Conservation (phyloP, 2,797 vertebrate species). For the Pangasius macronema region DNA sequence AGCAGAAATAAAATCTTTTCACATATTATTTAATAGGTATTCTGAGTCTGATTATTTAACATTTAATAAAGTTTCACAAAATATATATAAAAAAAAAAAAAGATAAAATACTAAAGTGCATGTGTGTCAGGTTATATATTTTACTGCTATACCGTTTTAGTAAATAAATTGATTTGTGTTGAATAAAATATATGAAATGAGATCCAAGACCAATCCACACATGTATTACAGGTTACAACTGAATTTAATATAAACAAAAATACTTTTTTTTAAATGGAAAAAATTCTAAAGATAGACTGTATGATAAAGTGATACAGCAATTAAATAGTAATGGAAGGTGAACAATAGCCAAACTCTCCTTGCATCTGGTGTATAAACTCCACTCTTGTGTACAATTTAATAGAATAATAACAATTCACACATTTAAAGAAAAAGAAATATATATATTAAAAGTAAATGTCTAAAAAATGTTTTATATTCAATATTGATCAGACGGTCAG, state of each 20-base stretch:
- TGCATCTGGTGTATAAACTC: neutral
- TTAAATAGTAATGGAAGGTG: neutral
- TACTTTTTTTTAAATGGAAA: neutral
- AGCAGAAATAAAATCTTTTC: neutral
- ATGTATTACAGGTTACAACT: neutral
- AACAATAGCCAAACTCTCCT: neutral
- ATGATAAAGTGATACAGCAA: neutral
- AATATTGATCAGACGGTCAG: neutral
- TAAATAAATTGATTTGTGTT: neutral
- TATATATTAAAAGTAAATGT: constrained; percentile 5
- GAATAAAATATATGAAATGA: neutral
- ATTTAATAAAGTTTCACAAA: neutral
- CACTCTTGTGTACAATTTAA: neutral
- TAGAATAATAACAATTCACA: neutral
- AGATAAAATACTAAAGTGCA: neutral
- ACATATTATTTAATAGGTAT: neutral
- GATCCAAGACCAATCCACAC: neutral
- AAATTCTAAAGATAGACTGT: neutral
- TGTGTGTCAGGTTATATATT: neutral
- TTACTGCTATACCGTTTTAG: neutral
- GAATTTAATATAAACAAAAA: neutral
- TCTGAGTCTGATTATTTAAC: neutral
- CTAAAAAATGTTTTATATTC: neutral
- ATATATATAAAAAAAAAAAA: neutral
- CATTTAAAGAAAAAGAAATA: neutral